Evolutionary conservation across 2,888 invertebrate species (phyloP), one percentile per base, ranked within the genome.

Genomic region (Troides aeacus): DNA sequence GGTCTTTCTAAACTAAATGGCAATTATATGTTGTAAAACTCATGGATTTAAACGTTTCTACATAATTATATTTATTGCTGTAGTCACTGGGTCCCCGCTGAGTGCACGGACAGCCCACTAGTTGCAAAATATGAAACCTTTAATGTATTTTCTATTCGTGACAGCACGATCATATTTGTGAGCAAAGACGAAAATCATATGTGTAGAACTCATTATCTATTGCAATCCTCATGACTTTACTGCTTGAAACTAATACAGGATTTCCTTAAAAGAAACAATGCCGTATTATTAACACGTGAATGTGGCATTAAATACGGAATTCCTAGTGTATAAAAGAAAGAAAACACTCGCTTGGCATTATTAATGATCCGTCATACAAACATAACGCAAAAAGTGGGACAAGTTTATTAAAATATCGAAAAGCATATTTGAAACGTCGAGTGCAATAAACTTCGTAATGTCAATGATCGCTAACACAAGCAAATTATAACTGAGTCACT

Each of bases 401-500:
- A 77, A 75, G 74, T 76, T 74, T 74, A 74, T 69, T 71, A 74
- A 74, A 77, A 68, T 74, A 68, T 77, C 73, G 46, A 46, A 15
- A 46, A 46, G 15, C 46, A 46, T 72, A 70, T 75, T 75, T 77
- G 75, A 12, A 71, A 80, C 73, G 60, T 60, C 68, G 75, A 79
- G 85, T 82, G 83, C 85, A 86, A 86, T 85, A 88, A 87, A 85
- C 88, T 81, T 80, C 56, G 73, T 77, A 78, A 82, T 81, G 90
- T 87, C 89, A 89, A 86, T 76, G 88, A 77, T 85, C 88, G 81
- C 77, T 66, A 74, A 74, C 73, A 77, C 63, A 76, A 75, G 74
- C 74, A 76, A 71, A 79, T 76, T 78, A 77, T 77, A 76, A 74
- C 77, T 89, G 87, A 89, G 74, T 89, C 88, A 89, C 80, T 84